Evolutionary conservation across 2,797 vertebrate genomes (phyloP), one percentile per base, ranked within the genome.

Genomic region (Macropodus opercularis): DNA sequence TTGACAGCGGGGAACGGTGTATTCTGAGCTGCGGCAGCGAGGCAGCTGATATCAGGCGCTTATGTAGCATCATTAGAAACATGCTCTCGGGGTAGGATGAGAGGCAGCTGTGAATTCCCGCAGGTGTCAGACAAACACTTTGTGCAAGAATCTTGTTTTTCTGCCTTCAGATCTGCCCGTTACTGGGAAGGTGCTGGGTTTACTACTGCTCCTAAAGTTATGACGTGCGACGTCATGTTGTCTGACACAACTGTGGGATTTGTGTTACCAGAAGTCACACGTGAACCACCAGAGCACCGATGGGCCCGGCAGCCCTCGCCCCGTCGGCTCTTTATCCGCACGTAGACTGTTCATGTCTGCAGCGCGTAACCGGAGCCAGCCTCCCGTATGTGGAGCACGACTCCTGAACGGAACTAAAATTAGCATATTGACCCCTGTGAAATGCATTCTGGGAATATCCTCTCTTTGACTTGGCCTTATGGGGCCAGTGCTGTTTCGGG

Each of bases 401-500:
- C 29, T 29, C 27, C 27, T 29, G 27, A 31, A 78, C 78, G 79
- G 53, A 51, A 84, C 90, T 92, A 93, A 91, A 89, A 90, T 89
- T 91, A 91, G 88, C 88, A 84, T 60, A 72, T 48, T 89, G 91
- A 89, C 91, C 90, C 84, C 81, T 85, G 72, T 90, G 85, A 89
- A 92, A 91, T 92, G 90, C 90, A 93, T 92, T 89, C 89, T 92
- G 90, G 89, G 89, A 92, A 87, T 90, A 88, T 88, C 49, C 63
- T 82, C 75, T 68, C 65, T 87, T 88, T 85, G 62, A 72, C 78
- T 80, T 89, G 79, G 87, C 90, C 90, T 91, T 90, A 86, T 91
- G 86, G 74, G 84, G 90, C 49, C 68, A 50, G 57, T 43, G 54
- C 67, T 69, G 77, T 69, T 73, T 66, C 55, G 49, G 63, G 73